Conservation (phyloP, 2,113 vertebrate genomes). For the Narcine bancroftii region DNA sequence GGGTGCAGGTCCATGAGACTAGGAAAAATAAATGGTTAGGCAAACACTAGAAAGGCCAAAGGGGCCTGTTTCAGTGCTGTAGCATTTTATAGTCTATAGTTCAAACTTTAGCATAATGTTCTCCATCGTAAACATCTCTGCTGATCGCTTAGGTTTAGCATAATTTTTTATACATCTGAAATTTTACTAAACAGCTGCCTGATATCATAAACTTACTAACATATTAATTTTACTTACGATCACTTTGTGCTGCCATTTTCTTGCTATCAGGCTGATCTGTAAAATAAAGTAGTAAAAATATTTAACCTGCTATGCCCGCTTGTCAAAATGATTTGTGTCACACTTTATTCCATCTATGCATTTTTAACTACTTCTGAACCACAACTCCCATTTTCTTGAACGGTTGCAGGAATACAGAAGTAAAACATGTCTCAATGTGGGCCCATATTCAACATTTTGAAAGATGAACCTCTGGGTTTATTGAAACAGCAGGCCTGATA, state of each 20-base stretch:
- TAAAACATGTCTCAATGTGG: background rate
- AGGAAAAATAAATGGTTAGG: too few species aligned
- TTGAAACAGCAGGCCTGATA: too few species aligned
- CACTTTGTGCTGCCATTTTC: slow-evolving; percentile 80
- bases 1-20: too few species aligned
- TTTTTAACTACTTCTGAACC: background rate
- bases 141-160: too few species aligned
- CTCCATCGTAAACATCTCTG: too few species aligned
- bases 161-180: too few species aligned
- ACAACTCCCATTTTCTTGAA: background rate
- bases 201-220: background rate
- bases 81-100: too few species aligned
- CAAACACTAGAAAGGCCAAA: too few species aligned
- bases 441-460: background rate
- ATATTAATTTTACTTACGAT: slow-evolving; percentile 59
- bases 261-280: slow-evolving; percentile 85
- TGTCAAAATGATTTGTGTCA: background rate
- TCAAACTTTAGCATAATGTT: background rate
- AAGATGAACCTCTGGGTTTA: background rate
- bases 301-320: background rate
- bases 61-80: too few species aligned
- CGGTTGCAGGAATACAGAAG: background rate
- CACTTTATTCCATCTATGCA: background rate
- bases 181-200: background rate
- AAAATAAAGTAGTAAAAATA: slow-evolving; percentile 36